Evolutionary conservation across 2,888 invertebrate species (phyloP).

Genomic region (Morpho achilles): DNA sequence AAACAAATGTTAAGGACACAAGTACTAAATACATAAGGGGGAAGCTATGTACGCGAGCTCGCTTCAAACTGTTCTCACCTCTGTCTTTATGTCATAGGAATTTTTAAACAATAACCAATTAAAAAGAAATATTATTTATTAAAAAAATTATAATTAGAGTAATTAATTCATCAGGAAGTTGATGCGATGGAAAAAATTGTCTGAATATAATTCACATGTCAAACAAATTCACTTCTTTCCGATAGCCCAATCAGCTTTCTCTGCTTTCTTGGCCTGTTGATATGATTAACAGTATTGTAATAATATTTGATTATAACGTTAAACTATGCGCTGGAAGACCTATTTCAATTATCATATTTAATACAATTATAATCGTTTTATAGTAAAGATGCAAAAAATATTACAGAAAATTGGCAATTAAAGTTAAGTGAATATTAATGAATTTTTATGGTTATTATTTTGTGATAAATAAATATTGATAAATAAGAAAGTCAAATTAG

Average conservation of each 20-base stretch:
- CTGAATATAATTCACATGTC: conserved; percentile 28
- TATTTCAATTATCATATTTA: too few relatives aligned
- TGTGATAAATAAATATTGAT: too few relatives aligned
- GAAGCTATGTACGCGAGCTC: conserved; percentile 49
- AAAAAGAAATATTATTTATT: conserved; percentile 46
- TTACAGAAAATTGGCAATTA: neutral
- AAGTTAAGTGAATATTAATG: neutral
- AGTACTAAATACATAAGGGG: conserved; percentile 19
- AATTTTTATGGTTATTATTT: neutral
- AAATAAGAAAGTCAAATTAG: too few relatives aligned
- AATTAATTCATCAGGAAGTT: conserved; percentile 41
- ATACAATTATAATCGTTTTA: too few relatives aligned
- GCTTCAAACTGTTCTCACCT: conserved; percentile 64
- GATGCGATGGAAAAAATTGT: conserved; percentile 36
- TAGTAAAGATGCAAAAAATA: too few relatives aligned
- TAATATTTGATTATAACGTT: conserved; percentile 1
- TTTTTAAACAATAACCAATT: conserved; percentile 40
- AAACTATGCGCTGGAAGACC: neutral
- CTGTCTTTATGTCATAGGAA: conserved; percentile 29
- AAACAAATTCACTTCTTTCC: conserved; percentile 77
- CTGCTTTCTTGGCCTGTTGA: conserved; percentile 87
- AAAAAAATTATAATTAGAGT: conserved; percentile 49
- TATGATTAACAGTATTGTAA: conserved; percentile 42
- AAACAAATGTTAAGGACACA: conserved; percentile 25
- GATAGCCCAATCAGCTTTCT: conserved; percentile 85